Percentiles rank a stretch among this genome's conserved stretches.
phyloP scores from a whole-genome alignment of 2,888 invertebrate genomes.

The Hecatera dysodea region DNA sequence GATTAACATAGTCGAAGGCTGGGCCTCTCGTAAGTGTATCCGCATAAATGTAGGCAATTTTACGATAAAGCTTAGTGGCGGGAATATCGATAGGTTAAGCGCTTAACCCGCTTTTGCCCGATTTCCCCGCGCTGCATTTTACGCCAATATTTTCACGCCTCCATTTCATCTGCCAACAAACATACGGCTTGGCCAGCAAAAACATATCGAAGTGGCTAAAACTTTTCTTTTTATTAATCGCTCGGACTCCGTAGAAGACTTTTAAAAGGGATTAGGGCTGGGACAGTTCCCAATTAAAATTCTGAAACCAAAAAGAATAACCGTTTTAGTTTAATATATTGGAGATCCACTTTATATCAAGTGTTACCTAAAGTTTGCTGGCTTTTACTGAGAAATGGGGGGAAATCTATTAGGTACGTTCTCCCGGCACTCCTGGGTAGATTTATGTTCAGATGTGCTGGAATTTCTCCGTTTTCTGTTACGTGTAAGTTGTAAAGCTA shows the following conservation, averaged over 20 bases:
- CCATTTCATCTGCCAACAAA: constrained; percentile 41
- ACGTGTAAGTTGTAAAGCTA: constrained; percentile 37
- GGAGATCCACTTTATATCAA: constrained; percentile 50
- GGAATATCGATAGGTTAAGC: constrained; percentile 27
- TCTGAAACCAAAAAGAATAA: constrained; percentile 33
- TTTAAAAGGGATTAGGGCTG: constrained; percentile 50
- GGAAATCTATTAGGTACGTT: constrained; percentile 57
- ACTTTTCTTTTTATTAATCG: constrained; percentile 44
- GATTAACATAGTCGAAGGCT: constrained; percentile 52
- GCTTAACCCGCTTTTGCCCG: constrained; percentile 37
- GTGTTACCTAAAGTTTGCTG: constrained; percentile 46
- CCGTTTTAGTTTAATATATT: constrained; percentile 39
- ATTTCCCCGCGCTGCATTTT: constrained; percentile 25
- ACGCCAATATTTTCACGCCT: constrained; percentile 34
- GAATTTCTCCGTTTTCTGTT: constrained; percentile 53
- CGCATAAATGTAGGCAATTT: constrained; percentile 51
- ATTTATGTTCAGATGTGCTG: constrained; percentile 58
- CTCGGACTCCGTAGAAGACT: constrained; percentile 43
- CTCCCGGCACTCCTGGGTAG: constrained; percentile 40
- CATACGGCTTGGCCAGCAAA: constrained; percentile 17
- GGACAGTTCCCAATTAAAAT: constrained; percentile 57
- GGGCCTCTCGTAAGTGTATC: constrained; percentile 35
- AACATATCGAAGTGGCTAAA: constrained; percentile 21
- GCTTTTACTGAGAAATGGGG: constrained; percentile 41
- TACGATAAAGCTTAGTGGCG: constrained; percentile 28